Conservation (phyloP, 64 coral and sea anemone genomes). For the Dendronephthya gigantea region DNA sequence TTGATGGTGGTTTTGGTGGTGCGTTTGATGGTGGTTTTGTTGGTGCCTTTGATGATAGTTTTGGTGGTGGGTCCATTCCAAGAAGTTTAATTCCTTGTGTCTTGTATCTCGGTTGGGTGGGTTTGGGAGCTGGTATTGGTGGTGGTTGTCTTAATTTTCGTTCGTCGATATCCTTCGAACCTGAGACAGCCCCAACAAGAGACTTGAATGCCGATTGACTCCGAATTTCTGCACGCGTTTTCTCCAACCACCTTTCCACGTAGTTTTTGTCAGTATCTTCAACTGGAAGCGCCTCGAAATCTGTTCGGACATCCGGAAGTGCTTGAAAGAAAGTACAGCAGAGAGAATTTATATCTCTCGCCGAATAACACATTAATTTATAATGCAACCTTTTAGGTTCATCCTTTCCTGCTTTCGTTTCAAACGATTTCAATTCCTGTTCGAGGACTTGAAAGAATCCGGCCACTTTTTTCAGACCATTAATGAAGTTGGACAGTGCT, state of each 20-base stretch:
- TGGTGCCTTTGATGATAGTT: no score
- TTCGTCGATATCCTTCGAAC: no score
- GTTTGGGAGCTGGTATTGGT: no score
- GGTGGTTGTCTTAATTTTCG: no score
- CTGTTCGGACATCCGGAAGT: slow-evolving; percentile 22
- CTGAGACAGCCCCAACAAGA: no score
- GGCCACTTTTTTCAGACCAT: slow-evolving; percentile 14
- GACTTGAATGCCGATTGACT: no score
- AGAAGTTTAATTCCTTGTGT: no score
- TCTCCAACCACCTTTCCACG: slow-evolving; percentile 36
- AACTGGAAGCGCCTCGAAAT: slow-evolving; percentile 25
- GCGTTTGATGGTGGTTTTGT: no score
- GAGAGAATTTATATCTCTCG: slow-evolving; percentile 18
- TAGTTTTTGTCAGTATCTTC: not conserved
- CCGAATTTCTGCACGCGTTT: not conserved
- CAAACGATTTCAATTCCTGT: slow-evolving; percentile 26
- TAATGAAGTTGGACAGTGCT: slow-evolving; percentile 27
- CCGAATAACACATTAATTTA: slow-evolving; percentile 25
- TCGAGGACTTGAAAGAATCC: slow-evolving; percentile 40
- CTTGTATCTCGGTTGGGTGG: no score
- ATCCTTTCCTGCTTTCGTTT: slow-evolving; percentile 6
- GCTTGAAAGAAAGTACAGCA: slow-evolving; percentile 25
- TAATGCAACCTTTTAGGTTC: slow-evolving; percentile 25
- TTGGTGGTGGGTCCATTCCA: no score
- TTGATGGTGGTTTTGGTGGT: no score